Percentiles rank a stretch among this genome's conserved stretches.
Conservation (phyloP, 1,140 invertebrate genomes). For the Pogonognathellus flavescens region DNA sequence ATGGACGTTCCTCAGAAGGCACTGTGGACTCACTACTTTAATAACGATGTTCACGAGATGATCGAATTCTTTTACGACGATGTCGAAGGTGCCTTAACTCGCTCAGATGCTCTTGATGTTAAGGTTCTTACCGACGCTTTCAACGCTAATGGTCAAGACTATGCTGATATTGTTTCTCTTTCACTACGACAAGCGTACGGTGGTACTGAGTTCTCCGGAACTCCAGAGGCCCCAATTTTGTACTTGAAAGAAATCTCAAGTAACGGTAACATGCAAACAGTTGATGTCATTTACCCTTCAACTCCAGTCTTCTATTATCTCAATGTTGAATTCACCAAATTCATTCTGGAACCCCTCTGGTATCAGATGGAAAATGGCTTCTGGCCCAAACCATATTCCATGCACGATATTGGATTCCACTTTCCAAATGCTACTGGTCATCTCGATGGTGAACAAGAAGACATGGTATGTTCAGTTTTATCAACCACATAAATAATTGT, state of each 20-base stretch:
- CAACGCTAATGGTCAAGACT: conserved; percentile 53
- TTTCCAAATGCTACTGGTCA: conserved; percentile 62
- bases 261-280: conserved; percentile 58
- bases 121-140: conserved; percentile 57
- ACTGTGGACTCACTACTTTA: conserved; percentile 58
- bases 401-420: conserved; percentile 62
- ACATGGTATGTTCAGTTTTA: conserved; percentile 25
- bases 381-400: conserved; percentile 53
- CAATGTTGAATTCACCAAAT: conserved; percentile 45
- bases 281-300: conserved; percentile 63
- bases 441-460: conserved; percentile 46
- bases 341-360: conserved; percentile 59
- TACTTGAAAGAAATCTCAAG: conserved; percentile 63
- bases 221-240: conserved; percentile 21
- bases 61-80: conserved; percentile 62
- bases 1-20: conserved; percentile 47
- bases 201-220: conserved; percentile 55
- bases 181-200: conserved; percentile 61
- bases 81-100: neutral
- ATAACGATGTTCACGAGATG: neutral
- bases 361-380: conserved; percentile 62
- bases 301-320: conserved; percentile 58
- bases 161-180: conserved; percentile 62
- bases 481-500: neutral
- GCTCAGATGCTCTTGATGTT: conserved; percentile 52